Evolutionary conservation across 2,113 vertebrate genomes (phyloP), one percentile per base, ranked within the genome.

Genomic region (Loxodonta africana): DNA sequence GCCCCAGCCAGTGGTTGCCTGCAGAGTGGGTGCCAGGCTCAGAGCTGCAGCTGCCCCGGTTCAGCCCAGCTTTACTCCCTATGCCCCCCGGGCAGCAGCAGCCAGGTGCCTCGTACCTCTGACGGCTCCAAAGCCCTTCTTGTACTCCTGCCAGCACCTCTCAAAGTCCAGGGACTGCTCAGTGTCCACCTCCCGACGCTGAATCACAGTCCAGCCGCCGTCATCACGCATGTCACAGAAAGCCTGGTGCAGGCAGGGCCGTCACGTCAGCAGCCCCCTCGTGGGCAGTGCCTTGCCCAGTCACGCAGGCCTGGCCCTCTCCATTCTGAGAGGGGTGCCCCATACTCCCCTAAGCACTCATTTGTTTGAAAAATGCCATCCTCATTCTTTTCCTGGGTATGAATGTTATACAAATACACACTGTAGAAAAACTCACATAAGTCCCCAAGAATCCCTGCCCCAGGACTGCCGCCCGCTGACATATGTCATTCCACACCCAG

Each of bases 1-100:
- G 80, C 20, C 93, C 88, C 18, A 74, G 67, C 93, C 93, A 94
- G 80, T 93, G 84, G 33, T 89, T 71, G 6, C 80, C 95, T 93
- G 28, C 5, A 3, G 60, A 2, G 33, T 5, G 15, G 65, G 0
- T 17, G 33, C 30, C 28, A 8, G 11, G 25, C 73, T 63, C 5
- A 15, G 69, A 33, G 14, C 69, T 62, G 60, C 7, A 4, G 12
- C 53, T 57, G 11, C 53, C 53, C 14, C 51, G 51, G 51, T 12
- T 12, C 51, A 14, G 53, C 53, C 15, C 53, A 21, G 77, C 57
- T 37, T 3, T 26, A 12, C 46, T 21, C 30, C 26, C 44, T 10
- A 10, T 6, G 46, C 37, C 33, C 82, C 46, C 15, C 2, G 4
- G 1, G 48, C 60, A 62, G 60, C 21, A 7, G 69, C 30, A 17